Evolutionary conservation across 1,140 invertebrate species (phyloP).

Genomic region (Drosophila parabipectinata): DNA sequence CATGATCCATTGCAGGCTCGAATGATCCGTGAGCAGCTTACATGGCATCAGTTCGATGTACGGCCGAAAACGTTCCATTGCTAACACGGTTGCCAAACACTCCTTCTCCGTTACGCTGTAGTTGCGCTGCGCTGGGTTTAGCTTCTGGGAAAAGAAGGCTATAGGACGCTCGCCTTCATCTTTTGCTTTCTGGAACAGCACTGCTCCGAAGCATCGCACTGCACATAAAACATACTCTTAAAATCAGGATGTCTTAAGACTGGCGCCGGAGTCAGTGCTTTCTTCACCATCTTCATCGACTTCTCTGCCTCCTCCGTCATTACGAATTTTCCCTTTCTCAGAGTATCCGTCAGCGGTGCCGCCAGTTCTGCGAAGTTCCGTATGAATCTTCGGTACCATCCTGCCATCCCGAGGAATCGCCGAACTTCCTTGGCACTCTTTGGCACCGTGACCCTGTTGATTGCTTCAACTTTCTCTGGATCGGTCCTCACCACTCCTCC

Average conservation of each 20-base stretch:
- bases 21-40: slow-evolving; percentile 10
- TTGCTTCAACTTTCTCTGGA: slow-evolving; percentile 42
- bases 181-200: neutral
- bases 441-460: slow-evolving; percentile 13
- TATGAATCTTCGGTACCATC: slow-evolving; percentile 28
- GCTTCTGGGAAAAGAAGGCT: slow-evolving; percentile 3
- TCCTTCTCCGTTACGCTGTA: slow-evolving; percentile 12
- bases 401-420: slow-evolving; percentile 12
- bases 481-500: slow-evolving; percentile 27
- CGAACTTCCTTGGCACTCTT: slow-evolving; percentile 11
- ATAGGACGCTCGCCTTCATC: neutral
- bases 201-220: slow-evolving; percentile 3
- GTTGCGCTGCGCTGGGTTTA: too few species aligned
- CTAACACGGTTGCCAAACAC: neutral
- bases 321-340: neutral
- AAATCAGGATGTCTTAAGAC: neutral
- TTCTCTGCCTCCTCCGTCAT: neutral
- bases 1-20: slow-evolving; percentile 11
- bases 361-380: slow-evolving; percentile 8
- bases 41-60: neutral
- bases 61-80: neutral
- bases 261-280: neutral
- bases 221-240: neutral
- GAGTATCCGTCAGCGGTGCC: too few species aligned
- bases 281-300: neutral